Base-by-base conservation (phyloP, 2,888 invertebrate genomes). In the Xylophagus ater region DNA sequence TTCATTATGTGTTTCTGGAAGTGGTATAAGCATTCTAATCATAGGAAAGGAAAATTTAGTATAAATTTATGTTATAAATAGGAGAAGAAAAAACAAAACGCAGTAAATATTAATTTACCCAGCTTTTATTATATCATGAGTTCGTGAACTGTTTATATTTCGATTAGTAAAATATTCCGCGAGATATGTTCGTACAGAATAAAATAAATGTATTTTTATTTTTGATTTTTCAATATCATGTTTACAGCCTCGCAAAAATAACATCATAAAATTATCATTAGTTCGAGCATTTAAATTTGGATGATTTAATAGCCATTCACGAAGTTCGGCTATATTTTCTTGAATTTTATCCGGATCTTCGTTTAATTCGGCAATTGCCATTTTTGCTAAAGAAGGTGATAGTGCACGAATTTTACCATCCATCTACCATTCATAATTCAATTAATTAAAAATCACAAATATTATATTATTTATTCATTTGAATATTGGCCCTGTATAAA, bases 171-270 rank as follows among this genome's bases (percentile, higher is more conserved):
- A 72, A 44, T 75, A 63, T 49, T 76, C 76, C 2, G 78, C 75
- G 1, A 73, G 63, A 23, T 71, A 60, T 3, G 68, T 66, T 46
- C 71, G 70, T 52, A 62, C 56, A 4, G 73, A 72, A 51, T 76
- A 75, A 51, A 69, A 76, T 61, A 70, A 68, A 39, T 72, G 69
- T 4, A 74, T 49, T 47, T 73, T 72, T 41, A 66, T 61, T 49
- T 73, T 72, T 18, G 71, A 66, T 13, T 62, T 55, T 43, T 72
- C 72, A 49, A 73, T 50, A 49, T 69, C 68, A 55, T 68, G 70
- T 48, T 67, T 71, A 46, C 67, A 66, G 28, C 69, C 70, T 28
- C 73, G 63, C 32, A 73, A 54, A 50, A 72, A 73, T 15, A 66
- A 56, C n/a, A 69, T 51, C 28, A 73, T 49, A 54, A 68, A 70